phyloP scores from a whole-genome alignment of 1,140 invertebrate genomes.

The Plodia interpunctella region DNA sequence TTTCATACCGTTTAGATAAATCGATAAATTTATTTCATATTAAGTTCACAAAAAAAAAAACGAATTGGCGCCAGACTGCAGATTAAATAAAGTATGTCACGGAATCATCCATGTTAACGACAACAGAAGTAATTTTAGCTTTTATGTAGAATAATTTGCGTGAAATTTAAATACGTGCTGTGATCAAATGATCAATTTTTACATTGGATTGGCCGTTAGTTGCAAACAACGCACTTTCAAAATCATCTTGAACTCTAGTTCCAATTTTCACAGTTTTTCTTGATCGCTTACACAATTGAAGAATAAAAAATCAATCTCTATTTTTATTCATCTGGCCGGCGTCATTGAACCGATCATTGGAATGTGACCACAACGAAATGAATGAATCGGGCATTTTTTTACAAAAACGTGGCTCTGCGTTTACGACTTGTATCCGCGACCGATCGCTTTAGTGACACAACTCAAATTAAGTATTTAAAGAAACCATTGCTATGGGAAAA shows the following conservation, averaged over 20 bases:
- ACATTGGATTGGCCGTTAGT: not conserved
- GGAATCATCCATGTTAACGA: not conserved
- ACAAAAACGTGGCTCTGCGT: slow-evolving; percentile 42
- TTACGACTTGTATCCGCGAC: slow-evolving; percentile 44
- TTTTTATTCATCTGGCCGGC: slow-evolving; percentile 28
- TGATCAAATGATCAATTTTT: not conserved
- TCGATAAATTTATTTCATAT: slow-evolving; percentile 16
- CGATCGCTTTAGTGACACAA: slow-evolving; percentile 58
- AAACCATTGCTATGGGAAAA: slow-evolving; percentile 54
- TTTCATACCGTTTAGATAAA: slow-evolving; percentile 23
- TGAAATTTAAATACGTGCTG: not conserved
- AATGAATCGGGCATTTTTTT: slow-evolving; percentile 42
- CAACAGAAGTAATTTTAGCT: too few relatives aligned
- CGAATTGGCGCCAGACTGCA: not conserved
- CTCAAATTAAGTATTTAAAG: slow-evolving; percentile 38
- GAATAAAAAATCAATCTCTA: slow-evolving; percentile 42
- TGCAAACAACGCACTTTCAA: not conserved
- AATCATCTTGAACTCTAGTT: not conserved
- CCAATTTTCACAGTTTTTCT: not conserved
- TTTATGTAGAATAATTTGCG: not conserved
- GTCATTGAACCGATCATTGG: slow-evolving; percentile 39
- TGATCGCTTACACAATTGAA: slow-evolving; percentile 5
- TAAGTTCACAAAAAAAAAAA: not conserved
- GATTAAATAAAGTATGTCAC: not conserved
- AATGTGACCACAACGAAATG: slow-evolving; percentile 48